These are phyloP conservation scores for Sarcophaga rosellei DNA, from an alignment of 2,888 invertebrate genomes.

Conservation along the genomic window DNA sequence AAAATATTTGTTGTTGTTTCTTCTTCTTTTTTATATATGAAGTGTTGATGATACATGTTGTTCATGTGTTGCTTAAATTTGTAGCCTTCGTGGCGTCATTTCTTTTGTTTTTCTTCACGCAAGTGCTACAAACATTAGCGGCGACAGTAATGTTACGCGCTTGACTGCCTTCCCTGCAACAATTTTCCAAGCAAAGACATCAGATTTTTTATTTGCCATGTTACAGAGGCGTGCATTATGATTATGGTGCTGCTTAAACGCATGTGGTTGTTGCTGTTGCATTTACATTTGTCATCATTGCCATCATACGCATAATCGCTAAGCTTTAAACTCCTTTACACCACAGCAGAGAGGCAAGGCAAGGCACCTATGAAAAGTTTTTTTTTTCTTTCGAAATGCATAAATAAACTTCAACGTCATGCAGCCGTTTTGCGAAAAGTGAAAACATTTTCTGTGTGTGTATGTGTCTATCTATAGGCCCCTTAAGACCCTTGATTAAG, in stretches of 20 bases:
- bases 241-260: conserved; percentile 60
- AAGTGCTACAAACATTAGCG: conserved; percentile 61
- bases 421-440: conserved; percentile 25
- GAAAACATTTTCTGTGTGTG: conserved; percentile 12
- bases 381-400: conserved; percentile 44
- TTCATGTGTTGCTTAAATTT: conserved; percentile 55
- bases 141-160: conserved; percentile 66
- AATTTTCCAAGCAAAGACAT: conserved; percentile 13
- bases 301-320: conserved; percentile 67
- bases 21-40: background rate
- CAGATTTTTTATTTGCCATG: conserved; percentile 29
- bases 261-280: conserved; percentile 35
- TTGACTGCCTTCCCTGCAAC: conserved; percentile 59
- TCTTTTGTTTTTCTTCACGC: conserved; percentile 5
- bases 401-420: conserved; percentile 40
- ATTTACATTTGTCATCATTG: conserved; percentile 60
- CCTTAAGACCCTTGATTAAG: conserved; percentile 37
- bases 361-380: conserved; percentile 18
- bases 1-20: background rate
- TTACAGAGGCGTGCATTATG: conserved; percentile 71
- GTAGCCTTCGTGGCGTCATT: conserved; percentile 63
- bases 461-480: too few species aligned
- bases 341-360: conserved; percentile 21
- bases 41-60: conserved; percentile 47
- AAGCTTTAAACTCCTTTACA: conserved; percentile 53